Base-by-base conservation (phyloP, 2,113 vertebrate genomes). In the Sinocyclocheilus rhinocerous region DNA sequence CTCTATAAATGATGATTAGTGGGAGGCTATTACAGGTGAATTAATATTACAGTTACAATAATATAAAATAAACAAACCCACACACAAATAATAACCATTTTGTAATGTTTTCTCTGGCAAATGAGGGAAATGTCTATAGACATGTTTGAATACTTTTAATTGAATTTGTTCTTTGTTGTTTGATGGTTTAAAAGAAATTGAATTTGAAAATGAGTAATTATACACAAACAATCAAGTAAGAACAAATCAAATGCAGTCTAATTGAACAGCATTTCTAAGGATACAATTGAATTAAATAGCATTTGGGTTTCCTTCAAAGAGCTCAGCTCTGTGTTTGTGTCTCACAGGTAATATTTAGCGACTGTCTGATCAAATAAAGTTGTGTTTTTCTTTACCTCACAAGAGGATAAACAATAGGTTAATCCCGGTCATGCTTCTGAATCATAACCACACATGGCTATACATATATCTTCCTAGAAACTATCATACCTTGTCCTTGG, bases 1-100 rank as follows among this genome's bases (percentile, higher is more conserved):
- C 76, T 57, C 48, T 76, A 55, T 52, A 52, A 33, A 57, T 57
- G 50, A 78, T 6, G 10, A 12, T 33, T 5, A 57, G 52, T 36
- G 50, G 76, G 75, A 76, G 24, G 75, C 48, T 76, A 9, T 76
- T 42, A 72, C 36, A 59, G 20, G 52, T 6, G 11, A 57, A 22
- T 39, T 59, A 78, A 55, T 78, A 57, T 33, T 57, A 36, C 50
- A 78, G 76, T 78, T 36, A 6, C 12, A 57, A 36, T 22, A 36
- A 5, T 22, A 33, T 77, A 1, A 26, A 57, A 57, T 78, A n/a
- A 57, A 78, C 52, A 59, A 78, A 78, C 76, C 76, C 76, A 78
- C 76, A 59, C 76, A 59, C 26, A 33, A 33, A 18, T 26, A 12
- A 13, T 4, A 26, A 77, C 6, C 52, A 36, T 78, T 78, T 20